phyloP scores from a whole-genome alignment of 2,113 vertebrate genomes.

The Bagarius yarrelli region DNA sequence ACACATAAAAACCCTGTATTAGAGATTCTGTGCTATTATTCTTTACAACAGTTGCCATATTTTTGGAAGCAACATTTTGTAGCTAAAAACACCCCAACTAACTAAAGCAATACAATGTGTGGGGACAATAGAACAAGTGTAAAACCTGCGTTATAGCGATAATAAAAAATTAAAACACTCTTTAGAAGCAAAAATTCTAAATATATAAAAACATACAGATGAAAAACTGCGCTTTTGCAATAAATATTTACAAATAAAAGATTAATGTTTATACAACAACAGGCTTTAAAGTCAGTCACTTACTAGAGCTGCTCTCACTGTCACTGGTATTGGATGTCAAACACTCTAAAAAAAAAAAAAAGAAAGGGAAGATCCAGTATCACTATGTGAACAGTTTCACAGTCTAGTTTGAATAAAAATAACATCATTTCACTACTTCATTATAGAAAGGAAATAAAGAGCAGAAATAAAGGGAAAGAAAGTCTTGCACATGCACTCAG shows the following conservation, averaged over 20 bases:
- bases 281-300: slow-evolving; percentile 68
- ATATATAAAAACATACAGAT: no score
- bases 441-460: slow-evolving; percentile 34
- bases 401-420: slow-evolving; percentile 3
- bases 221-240: neutral
- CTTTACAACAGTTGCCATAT: neutral
- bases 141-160: neutral
- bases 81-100: neutral
- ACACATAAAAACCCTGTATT: neutral
- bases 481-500: slow-evolving; percentile 16
- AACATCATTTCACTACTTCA: slow-evolving; percentile 29
- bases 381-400: slow-evolving; percentile 9
- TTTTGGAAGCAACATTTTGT: neutral
- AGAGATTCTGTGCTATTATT: no score
- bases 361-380: slow-evolving; percentile 21
- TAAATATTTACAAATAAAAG: neutral
- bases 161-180: no score
- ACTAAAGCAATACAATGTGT: neutral
- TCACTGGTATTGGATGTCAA: slow-evolving; percentile 99
- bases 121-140: neutral
- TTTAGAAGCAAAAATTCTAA: no score
- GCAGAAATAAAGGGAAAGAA: slow-evolving; percentile 18
- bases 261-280: slow-evolving; percentile 29
- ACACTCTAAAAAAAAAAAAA: slow-evolving; percentile 85
- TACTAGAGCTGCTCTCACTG: slow-evolving; percentile 99